Evolutionary conservation across 2,797 vertebrate species (phyloP), one percentile per base, ranked within the genome.

Genomic region (Hippoglossus hippoglossus): DNA sequence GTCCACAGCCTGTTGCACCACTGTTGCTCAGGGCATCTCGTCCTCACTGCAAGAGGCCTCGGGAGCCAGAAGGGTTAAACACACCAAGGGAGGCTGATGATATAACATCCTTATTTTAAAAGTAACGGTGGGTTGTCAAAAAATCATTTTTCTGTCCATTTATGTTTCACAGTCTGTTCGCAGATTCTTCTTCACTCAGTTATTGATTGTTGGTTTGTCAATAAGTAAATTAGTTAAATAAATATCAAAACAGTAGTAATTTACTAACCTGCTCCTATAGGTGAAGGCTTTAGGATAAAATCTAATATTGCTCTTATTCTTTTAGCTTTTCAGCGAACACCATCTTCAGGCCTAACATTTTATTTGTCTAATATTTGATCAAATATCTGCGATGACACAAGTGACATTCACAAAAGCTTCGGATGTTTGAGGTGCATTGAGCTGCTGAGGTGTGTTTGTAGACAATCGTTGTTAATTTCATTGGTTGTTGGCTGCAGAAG

Each of bases 91-190:
- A 65, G 55, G 52, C 60, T 56, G 39, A 51, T 39, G 59, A 56
- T 68, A 16, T 77, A 81, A 81, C 70, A 67, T 28, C 15, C 18
- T 34, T 59, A n/a, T 59, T 60, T 36, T 62, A 12, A 56, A 8
- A 46, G 41, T 56, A 24, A 49, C 5, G 11, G 25, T 6, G 16
- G 19, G 3, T 21, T n/a, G 13, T 31, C 28, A 22, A 25, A 18
- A 46, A 49, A 39, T 3, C 19, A 1, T 1, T 2, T 58, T 39
- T 60, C 16, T 55, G 26, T 50, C 49, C 26, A 53, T 8, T 68
- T 63, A n/a, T 31, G 26, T 65, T 66, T 54, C n/a, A 61, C 49
- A 57, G 46, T 49, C 22, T 57, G 25, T 71, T 10, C 19, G 31
- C 5, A 47, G 10, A 18, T 57, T 26, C 11, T 12, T 53, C 54